A percentile compares a stretch with the other conserved stretches of the same genome.
Conservation (phyloP, 2,888 invertebrate species). For the Diarsia dahlii region DNA sequence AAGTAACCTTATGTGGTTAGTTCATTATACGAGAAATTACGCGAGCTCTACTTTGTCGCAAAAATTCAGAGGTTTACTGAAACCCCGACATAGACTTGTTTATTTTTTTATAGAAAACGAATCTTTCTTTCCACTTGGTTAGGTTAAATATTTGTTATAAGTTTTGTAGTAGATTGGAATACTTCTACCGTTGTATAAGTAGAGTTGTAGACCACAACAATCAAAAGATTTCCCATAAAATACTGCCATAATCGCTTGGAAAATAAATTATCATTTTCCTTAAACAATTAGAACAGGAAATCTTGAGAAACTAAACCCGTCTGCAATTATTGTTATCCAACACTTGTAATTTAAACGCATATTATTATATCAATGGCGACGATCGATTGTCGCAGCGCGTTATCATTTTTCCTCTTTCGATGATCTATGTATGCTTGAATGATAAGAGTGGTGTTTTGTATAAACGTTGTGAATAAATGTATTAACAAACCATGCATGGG, state of each 20-base stretch:
- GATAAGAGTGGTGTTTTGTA: slow-evolving; percentile 17
- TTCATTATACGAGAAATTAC: neutral
- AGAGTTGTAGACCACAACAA: neutral
- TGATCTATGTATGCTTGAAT: slow-evolving; percentile 12
- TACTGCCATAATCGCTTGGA: slow-evolving; percentile 7
- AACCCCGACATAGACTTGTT: no score
- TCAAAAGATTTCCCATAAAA: neutral
- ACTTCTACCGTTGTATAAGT: neutral
- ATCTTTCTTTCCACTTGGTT: no score
- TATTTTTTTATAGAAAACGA: neutral
- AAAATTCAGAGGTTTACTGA: neutral
- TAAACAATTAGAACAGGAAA: slow-evolving; percentile 7
- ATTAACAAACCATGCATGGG: neutral
- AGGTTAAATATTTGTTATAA: neutral
- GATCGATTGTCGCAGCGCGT: slow-evolving; percentile 30
- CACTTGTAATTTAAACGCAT: slow-evolving; percentile 9
- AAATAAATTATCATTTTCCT: slow-evolving; percentile 29
- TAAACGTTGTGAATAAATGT: slow-evolving; percentile 15
- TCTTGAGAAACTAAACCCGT: slow-evolving; percentile 11
- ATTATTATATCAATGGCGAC: slow-evolving; percentile 18
- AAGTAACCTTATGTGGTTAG: no score
- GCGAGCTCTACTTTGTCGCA: neutral
- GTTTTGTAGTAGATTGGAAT: neutral
- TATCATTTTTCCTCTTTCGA: slow-evolving; percentile 32
- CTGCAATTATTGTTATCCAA: slow-evolving; percentile 37